These are phyloP conservation scores for Alectura lathami DNA, from an alignment of 2,113 vertebrate species.

Conservation along the genomic window DNA sequence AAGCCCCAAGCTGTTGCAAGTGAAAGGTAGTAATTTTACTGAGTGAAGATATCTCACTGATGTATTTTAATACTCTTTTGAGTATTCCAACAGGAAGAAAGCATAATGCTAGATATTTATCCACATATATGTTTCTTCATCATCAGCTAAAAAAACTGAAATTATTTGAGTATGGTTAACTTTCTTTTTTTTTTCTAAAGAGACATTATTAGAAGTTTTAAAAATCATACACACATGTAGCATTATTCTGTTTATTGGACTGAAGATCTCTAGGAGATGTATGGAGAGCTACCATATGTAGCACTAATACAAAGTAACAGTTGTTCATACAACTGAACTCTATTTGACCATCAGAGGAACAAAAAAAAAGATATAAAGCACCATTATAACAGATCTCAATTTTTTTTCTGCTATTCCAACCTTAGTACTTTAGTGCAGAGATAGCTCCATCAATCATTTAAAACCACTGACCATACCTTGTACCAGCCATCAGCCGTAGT, in stretches of 20 bases:
- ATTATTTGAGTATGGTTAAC: background rate
- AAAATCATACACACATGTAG: conserved; percentile 35
- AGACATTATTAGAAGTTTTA: conserved; percentile 28
- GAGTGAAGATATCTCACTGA: background rate
- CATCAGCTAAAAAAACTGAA: background rate
- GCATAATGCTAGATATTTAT: conserved; percentile 9
- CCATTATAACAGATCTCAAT: conserved; percentile 46
- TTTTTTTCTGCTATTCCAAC: conserved; percentile 32
- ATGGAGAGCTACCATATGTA: background rate
- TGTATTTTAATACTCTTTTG: background rate
- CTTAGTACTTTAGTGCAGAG: conserved; percentile 62
- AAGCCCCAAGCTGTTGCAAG: background rate
- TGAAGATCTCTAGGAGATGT: conserved; percentile 22
- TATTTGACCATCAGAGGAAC: conserved; percentile 72
- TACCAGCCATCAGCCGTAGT: conserved; percentile 61
- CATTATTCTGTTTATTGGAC: conserved; percentile 41
- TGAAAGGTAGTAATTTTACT: background rate
- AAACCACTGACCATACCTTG: conserved; percentile 73
- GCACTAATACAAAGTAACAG: conserved; percentile 42
- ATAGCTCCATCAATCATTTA: conserved; percentile 76
- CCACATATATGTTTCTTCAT: conserved; percentile 7
- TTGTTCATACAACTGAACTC: conserved; percentile 66
- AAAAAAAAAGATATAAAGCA: conserved; percentile 67
- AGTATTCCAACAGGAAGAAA: conserved; percentile 41
- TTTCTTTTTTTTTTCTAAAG: conserved; percentile 5